A percentile compares a stretch with the other conserved stretches of the same genome.
phyloP scores from a whole-genome alignment of 2,888 invertebrate genomes.

The Diarsia mendica region DNA sequence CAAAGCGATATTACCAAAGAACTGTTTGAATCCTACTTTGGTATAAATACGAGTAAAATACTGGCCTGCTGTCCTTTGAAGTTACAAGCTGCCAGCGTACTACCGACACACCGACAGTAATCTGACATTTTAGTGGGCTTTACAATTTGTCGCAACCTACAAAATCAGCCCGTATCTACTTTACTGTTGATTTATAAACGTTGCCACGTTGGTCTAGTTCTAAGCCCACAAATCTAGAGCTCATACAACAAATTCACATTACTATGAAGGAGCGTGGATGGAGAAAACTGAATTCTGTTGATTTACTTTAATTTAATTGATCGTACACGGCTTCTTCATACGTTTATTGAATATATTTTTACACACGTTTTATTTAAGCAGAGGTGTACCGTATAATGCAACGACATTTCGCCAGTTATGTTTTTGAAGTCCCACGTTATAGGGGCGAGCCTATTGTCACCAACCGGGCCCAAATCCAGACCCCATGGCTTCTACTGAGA shows the following conservation, averaged over 20 bases:
- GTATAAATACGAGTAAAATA: conserved; percentile 11
- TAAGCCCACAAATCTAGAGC: not conserved
- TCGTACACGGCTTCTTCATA: not conserved
- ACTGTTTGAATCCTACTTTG: conserved; percentile 17
- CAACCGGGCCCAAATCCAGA: too few species aligned
- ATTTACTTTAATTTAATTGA: not conserved
- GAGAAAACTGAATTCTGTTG: not conserved
- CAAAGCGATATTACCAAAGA: conserved; percentile 1
- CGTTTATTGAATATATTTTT: not conserved
- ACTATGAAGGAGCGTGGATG: not conserved
- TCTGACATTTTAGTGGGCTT: conserved; percentile 18
- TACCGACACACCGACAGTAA: conserved; percentile 6
- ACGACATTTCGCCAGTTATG: too few species aligned
- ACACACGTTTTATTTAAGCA: too few species aligned
- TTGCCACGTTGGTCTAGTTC: not conserved
- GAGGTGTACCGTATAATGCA: too few species aligned
- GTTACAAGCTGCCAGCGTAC: conserved; percentile 1
- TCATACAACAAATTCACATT: too few species aligned
- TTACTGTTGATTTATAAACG: not conserved
- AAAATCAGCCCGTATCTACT: not conserved
- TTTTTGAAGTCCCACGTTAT: too few species aligned
- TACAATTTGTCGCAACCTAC: conserved; percentile 15
- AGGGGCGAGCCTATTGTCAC: too few species aligned
- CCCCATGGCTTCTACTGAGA: too few species aligned
- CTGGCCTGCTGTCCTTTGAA: not conserved